Conservation (phyloP, 2,113 vertebrate species). For the Toxostoma redivivum region DNA sequence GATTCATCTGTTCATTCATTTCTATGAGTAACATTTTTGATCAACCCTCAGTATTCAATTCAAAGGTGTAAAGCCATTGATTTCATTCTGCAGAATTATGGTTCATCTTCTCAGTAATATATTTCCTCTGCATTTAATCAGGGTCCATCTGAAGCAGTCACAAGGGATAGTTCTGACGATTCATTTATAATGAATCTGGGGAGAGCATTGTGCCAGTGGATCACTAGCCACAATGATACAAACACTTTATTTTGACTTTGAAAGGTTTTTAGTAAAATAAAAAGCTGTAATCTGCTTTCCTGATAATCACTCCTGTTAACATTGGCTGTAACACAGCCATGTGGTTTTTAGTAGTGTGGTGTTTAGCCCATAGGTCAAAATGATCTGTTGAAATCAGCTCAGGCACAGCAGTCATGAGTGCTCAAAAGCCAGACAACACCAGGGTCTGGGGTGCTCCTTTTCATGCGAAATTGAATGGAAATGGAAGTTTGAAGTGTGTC, state of each 20-base stretch:
- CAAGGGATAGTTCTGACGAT: background rate
- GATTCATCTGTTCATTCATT: constrained; percentile 24
- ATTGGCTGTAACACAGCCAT: background rate
- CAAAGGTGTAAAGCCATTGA: constrained; percentile 50
- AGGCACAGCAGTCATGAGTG: background rate
- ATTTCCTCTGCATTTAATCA: constrained; percentile 36
- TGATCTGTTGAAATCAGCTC: background rate
- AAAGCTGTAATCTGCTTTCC: constrained; percentile 39
- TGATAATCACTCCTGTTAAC: constrained; percentile 10
- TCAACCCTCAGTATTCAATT: background rate
- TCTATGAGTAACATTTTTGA: constrained; percentile 33
- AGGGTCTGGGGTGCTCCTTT: background rate
- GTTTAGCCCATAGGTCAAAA: constrained; percentile 22
- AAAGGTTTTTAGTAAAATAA: constrained; percentile 51
- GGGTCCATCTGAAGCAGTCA: constrained; percentile 5
- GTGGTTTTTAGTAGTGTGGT: constrained; percentile 36
- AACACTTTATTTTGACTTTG: constrained; percentile 17
- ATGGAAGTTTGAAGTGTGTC: background rate
- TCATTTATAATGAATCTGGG: constrained; percentile 12
- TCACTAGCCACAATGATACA: constrained; percentile 7
- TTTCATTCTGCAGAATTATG: constrained; percentile 51
- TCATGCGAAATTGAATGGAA: background rate
- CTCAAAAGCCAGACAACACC: background rate
- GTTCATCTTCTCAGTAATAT: constrained; percentile 45
- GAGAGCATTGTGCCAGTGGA: background rate